A percentile compares a stretch with the other conserved stretches of the same genome.
Evolutionary conservation across 2,113 vertebrate genomes (phyloP).

Genomic region (Penelope pileata): DNA sequence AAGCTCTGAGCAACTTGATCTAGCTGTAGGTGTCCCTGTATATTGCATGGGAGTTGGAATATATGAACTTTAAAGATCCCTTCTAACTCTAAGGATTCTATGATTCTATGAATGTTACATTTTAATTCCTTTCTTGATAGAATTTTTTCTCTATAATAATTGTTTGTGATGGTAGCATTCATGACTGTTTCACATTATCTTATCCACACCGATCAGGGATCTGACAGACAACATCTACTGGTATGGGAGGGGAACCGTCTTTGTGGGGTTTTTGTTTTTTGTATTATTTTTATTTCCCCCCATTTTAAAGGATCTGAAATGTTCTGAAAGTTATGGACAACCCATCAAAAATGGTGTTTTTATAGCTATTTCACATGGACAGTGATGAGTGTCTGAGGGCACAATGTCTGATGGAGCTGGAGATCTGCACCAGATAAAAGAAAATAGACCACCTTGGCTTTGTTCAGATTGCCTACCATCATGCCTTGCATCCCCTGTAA

Average conservation of each 20-base stretch:
- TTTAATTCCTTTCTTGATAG: neutral
- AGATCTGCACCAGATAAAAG: neutral
- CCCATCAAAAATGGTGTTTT: neutral
- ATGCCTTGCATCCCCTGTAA: neutral
- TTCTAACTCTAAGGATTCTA: no score
- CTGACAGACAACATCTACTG: neutral
- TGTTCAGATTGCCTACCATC: neutral
- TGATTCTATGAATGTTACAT: neutral
- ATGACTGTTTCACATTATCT: neutral
- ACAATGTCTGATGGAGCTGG: neutral
- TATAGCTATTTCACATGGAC: neutral
- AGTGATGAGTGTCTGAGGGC: neutral
- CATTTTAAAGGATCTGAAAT: neutral
- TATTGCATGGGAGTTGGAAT: no score
- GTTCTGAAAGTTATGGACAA: neutral
- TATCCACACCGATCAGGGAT: neutral
- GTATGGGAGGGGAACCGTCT: rapidly evolving
- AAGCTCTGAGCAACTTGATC: no score
- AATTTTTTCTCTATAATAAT: neutral
- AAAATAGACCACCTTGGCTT: neutral
- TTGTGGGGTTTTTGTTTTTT: rapidly evolving
- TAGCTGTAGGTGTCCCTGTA: no score
- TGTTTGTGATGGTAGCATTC: neutral
- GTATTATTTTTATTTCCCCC: no score
- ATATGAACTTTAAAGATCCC: no score